phyloP scores from a whole-genome alignment of 2,888 invertebrate species.

The Macrosoma leucophasiata region DNA sequence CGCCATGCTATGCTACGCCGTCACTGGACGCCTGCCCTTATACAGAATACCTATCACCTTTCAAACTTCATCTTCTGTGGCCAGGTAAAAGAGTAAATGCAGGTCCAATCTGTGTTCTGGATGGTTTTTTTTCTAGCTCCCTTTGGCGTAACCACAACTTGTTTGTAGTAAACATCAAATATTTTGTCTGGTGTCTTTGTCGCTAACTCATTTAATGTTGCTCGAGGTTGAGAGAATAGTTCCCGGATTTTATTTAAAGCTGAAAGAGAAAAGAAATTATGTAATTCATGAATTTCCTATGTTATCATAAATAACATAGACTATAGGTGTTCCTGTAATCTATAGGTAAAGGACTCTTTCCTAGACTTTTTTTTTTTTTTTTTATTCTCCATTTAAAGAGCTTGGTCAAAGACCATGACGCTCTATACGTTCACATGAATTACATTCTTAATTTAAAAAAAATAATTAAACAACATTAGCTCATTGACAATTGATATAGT shows the following conservation, averaged over 20 bases:
- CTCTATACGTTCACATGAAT: too few species aligned
- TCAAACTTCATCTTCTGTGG: conserved; percentile 74
- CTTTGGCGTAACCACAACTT: conserved; percentile 39
- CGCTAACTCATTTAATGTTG: conserved; percentile 63
- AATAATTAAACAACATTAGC: too few species aligned
- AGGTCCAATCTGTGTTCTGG: conserved; percentile 63
- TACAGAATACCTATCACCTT: too few species aligned
- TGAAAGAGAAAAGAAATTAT: conserved; percentile 2
- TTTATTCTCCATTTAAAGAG: too few species aligned
- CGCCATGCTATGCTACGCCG: too few species aligned
- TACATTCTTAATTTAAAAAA: too few species aligned
- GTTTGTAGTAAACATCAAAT: conserved; percentile 50
- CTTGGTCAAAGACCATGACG: too few species aligned
- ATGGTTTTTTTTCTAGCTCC: conserved; percentile 44
- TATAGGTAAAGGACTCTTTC: too few species aligned
- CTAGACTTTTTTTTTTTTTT: too few species aligned
- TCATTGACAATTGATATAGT: too few species aligned
- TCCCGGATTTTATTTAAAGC: conserved; percentile 39
- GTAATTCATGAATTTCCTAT: background rate
- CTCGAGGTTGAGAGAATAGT: conserved; percentile 66
- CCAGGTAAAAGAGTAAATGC: conserved; percentile 74
- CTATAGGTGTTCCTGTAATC: too few species aligned
- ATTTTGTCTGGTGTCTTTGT: conserved; percentile 57
- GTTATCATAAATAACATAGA: conserved; percentile 1
- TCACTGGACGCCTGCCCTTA: too few species aligned